Percentiles rank a stretch among this genome's conserved stretches.
Evolutionary conservation across 2,797 vertebrate species (phyloP).

Genomic region (Arnoldichthys spilopterus): DNA sequence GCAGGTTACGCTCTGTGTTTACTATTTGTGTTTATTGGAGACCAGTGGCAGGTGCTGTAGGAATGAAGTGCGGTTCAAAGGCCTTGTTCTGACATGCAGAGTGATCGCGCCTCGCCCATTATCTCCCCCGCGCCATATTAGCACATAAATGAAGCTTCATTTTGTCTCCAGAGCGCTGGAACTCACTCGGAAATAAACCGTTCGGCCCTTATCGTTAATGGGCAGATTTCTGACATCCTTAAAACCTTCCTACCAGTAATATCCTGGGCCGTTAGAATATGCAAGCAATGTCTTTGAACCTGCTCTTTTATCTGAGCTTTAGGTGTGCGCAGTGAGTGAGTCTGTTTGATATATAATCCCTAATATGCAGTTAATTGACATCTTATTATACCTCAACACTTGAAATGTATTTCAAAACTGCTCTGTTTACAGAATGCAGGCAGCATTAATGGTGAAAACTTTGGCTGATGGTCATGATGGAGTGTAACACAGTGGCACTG

Average conservation of each 20-base stretch:
- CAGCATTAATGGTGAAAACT: not conserved
- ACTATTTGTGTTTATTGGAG: conserved; percentile 77
- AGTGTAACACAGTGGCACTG: not conserved
- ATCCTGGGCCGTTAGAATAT: conserved; percentile 68
- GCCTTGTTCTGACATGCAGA: conserved; percentile 80
- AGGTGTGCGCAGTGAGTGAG: conserved; percentile 47
- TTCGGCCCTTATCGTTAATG: conserved; percentile 80
- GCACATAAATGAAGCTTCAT: conserved; percentile 86
- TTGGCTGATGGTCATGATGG: not conserved
- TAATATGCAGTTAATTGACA: conserved; percentile 51
- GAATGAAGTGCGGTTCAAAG: conserved; percentile 81
- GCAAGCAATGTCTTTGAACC: conserved; percentile 73
- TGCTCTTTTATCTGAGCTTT: conserved; percentile 75
- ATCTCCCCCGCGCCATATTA: conserved; percentile 81
- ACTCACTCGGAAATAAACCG: conserved; percentile 79
- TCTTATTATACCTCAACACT: conserved; percentile 45
- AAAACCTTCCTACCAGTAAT: conserved; percentile 80
- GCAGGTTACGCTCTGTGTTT: conserved; percentile 63
- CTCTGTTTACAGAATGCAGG: conserved; percentile 5
- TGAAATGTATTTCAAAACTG: conserved; percentile 28
- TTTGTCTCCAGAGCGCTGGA: conserved; percentile 78
- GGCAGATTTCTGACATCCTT: conserved; percentile 83
- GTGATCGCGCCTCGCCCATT: conserved; percentile 81
- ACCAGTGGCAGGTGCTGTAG: conserved; percentile 78
- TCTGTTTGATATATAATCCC: conserved; percentile 54